A percentile compares a stretch with the other conserved stretches of the same genome.
These are phyloP conservation scores for Glyptemys insculpta DNA, from an alignment of 2,797 vertebrate genomes.

Conservation along the genomic window DNA sequence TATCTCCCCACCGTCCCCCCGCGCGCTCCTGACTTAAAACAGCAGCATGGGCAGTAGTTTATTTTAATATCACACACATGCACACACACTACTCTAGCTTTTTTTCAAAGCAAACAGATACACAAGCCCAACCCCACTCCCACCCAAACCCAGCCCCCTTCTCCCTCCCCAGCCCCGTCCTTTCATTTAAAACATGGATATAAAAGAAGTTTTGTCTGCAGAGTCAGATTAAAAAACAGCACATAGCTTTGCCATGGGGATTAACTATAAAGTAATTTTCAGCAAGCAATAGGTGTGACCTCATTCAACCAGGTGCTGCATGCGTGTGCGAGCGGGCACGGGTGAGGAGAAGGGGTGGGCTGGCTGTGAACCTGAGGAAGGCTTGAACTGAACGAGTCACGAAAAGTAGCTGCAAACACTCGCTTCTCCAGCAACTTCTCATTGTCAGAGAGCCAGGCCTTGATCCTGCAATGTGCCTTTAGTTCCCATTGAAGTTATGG, in stretches of 20 bases:
- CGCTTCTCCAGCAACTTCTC: not conserved
- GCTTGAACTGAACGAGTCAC: not conserved
- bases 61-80: not conserved
- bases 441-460: not conserved
- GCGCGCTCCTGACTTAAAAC: not conserved
- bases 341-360: not conserved
- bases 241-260: not conserved
- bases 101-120: not conserved
- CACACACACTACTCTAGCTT: not conserved
- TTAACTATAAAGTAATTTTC: slow-evolving; percentile 35
- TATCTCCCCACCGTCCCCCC: no score
- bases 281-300: not conserved
- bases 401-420: not conserved
- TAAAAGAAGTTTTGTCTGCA: slow-evolving; percentile 4
- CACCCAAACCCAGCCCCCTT: not conserved
- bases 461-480: not conserved
- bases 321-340: not conserved
- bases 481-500: not conserved
- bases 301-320: slow-evolving; percentile 29
- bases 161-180: not conserved
- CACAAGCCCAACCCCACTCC: not conserved
- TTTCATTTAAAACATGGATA: not conserved
- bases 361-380: not conserved
- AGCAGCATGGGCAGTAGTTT: not conserved
- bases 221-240: not conserved